phyloP scores from a whole-genome alignment of 2,888 invertebrate species.

The Mythimna lalbum region DNA sequence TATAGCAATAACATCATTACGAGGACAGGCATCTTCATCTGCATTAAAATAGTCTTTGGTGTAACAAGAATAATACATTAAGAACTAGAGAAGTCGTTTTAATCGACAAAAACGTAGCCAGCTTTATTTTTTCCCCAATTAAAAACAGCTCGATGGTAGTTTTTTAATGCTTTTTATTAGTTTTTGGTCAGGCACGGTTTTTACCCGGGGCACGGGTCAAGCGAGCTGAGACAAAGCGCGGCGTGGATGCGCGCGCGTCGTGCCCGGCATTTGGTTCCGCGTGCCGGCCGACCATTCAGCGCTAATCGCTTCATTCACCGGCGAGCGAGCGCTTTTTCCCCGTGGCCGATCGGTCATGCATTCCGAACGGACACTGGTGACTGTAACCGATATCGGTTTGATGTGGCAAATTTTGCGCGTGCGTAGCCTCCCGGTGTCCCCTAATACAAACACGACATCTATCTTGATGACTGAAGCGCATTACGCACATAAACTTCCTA shows the following conservation, averaged over 20 bases:
- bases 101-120: conserved; percentile 75
- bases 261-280: conserved; percentile 85
- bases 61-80: conserved; percentile 62
- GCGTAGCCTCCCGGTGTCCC: conserved; percentile 47
- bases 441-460: conserved; percentile 6
- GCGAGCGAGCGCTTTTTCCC: conserved; percentile 84
- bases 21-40: conserved; percentile 69
- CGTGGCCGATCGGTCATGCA: conserved; percentile 88
- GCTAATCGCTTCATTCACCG: conserved; percentile 90
- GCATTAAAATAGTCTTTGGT: conserved; percentile 65
- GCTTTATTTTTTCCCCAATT: conserved; percentile 84
- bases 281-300: conserved; percentile 87
- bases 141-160: conserved; percentile 77
- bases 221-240: conserved; percentile 87
- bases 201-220: conserved; percentile 89
- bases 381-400: conserved; percentile 73
- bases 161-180: conserved; percentile 81
- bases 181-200: conserved; percentile 75
- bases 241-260: conserved; percentile 81
- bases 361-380: conserved; percentile 80
- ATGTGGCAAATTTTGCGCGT: conserved; percentile 76
- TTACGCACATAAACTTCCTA: background rate
- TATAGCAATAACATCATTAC: conserved; percentile 61
- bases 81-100: conserved; percentile 68
- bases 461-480: background rate